These are phyloP conservation scores for Hymenochirus boettgeri DNA, from an alignment of 2,113 vertebrate species.

Conservation along the genomic window DNA sequence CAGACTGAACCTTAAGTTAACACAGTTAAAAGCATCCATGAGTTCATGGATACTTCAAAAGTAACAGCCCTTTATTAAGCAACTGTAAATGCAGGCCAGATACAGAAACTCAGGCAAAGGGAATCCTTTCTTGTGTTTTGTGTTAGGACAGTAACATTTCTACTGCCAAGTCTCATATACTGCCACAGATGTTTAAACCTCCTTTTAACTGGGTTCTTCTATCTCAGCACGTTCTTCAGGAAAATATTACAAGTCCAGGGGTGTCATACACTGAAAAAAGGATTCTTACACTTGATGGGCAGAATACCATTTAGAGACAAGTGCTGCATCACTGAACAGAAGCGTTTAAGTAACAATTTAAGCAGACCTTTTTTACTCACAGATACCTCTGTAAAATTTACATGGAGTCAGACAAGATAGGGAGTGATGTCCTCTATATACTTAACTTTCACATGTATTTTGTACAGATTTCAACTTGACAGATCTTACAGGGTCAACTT, in stretches of 20 bases:
- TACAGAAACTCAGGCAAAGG: constrained; percentile 7
- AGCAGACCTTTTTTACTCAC: too few species aligned
- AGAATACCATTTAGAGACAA: neutral
- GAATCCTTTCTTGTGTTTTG: constrained; percentile 7
- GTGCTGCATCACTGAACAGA: too few species aligned
- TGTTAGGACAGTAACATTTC: constrained; percentile 23
- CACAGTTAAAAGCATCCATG: constrained; percentile 27
- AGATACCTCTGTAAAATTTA: too few species aligned
- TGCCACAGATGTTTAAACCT: neutral
- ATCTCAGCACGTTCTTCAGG: neutral
- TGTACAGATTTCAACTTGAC: too few species aligned
- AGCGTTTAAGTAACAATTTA: too few species aligned
- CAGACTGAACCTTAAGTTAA: constrained; percentile 14
- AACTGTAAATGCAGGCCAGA: constrained; percentile 33
- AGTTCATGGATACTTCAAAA: constrained; percentile 21
- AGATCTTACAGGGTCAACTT: too few species aligned
- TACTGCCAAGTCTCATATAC: constrained; percentile 17
- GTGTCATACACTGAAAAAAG: neutral
- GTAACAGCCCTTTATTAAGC: constrained; percentile 19
- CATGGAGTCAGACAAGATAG: too few species aligned
- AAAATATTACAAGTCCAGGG: neutral
- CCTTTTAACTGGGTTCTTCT: neutral
- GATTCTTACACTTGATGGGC: neutral
- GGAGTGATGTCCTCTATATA: too few species aligned
- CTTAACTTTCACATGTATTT: too few species aligned